phyloP scores from a whole-genome alignment of 2,113 vertebrate species.

The Lycaon pictus region DNA sequence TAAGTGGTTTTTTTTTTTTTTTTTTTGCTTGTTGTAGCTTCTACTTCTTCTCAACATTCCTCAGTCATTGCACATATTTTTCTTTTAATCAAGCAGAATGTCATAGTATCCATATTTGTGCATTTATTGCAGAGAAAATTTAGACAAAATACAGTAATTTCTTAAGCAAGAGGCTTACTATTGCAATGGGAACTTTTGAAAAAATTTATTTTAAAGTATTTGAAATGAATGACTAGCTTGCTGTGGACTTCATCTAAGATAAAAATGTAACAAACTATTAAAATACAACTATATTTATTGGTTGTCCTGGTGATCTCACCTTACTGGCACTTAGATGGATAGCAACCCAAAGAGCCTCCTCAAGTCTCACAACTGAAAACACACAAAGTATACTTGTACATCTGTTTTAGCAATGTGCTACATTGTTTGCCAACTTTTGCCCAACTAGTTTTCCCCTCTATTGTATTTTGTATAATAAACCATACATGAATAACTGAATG shows the following conservation, averaged over 20 bases:
- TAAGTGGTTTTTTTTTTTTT: neutral
- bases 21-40: conserved; percentile 22
- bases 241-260: neutral
- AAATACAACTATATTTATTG: conserved; percentile 81
- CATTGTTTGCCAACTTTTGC: conserved; percentile 11
- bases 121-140: conserved; percentile 42
- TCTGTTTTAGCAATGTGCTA: conserved; percentile 37
- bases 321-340: conserved; percentile 66
- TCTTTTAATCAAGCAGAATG: conserved; percentile 19
- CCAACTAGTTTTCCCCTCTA: conserved; percentile 52
- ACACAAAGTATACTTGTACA: neutral
- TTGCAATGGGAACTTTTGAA: neutral
- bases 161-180: conserved; percentile 71
- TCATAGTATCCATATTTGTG: neutral
- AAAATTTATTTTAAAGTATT: conserved; percentile 77
- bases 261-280: conserved; percentile 71
- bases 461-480: conserved; percentile 45
- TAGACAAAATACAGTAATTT: conserved; percentile 74
- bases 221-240: conserved; percentile 53
- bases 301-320: conserved; percentile 79
- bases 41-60: conserved; percentile 25
- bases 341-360: conserved; percentile 68
- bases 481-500: conserved; percentile 10
- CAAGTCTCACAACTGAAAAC: neutral
- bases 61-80: neutral